Conservation (phyloP, 2,797 vertebrate genomes). For the Aselliscus stoliczkanus region DNA sequence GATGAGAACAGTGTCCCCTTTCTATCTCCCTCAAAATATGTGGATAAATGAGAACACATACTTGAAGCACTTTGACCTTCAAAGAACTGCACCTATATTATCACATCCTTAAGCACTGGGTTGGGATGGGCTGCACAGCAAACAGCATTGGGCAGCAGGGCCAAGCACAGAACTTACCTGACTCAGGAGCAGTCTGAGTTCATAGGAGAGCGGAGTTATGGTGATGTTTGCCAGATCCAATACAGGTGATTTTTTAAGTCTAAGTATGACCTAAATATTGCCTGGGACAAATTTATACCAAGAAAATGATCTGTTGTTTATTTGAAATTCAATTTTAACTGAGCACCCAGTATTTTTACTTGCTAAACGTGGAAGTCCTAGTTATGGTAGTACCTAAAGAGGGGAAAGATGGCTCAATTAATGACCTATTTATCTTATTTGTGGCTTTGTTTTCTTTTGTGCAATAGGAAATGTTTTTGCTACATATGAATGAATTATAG, state of each 20-base stretch:
- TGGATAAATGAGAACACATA: background rate
- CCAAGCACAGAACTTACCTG: background rate
- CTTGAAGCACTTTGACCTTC: background rate
- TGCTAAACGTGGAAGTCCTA: background rate
- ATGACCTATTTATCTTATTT: background rate
- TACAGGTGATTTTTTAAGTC: background rate
- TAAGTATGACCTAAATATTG: background rate
- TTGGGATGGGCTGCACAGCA: background rate
- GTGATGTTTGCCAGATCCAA: background rate
- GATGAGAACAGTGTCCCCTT: background rate
- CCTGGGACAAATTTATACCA: background rate
- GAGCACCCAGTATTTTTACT: background rate
- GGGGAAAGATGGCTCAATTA: background rate
- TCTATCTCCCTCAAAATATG: background rate
- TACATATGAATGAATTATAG: background rate
- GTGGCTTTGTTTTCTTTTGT: background rate
- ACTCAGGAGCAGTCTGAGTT: background rate
- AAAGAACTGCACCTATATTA: background rate
- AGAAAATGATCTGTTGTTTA: background rate
- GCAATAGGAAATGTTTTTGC: background rate
- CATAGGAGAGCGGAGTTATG: background rate
- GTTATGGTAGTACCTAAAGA: background rate
- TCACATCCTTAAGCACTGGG: background rate
- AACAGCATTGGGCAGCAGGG: background rate
- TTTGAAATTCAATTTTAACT: conserved; percentile 26